Conservation (phyloP, 2,113 vertebrate genomes). For the Ondatra zibethicus region DNA sequence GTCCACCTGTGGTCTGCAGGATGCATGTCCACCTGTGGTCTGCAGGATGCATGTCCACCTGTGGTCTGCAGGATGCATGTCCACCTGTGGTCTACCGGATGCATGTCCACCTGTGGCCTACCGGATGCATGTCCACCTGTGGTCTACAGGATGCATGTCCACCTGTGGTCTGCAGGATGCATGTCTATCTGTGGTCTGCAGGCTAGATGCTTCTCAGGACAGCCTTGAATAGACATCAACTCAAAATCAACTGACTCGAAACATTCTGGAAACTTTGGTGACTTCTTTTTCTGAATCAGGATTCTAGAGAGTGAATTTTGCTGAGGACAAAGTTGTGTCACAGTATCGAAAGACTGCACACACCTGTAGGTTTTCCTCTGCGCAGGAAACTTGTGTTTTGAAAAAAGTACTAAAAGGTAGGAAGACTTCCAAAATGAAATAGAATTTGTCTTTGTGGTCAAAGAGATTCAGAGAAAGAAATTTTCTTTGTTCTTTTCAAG, state of each 20-base stretch:
- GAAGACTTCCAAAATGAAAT: constrained; percentile 22
- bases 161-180: too few relatives aligned
- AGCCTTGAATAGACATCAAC: background rate
- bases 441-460: background rate
- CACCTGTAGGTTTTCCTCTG: background rate
- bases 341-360: background rate
- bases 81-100: too few relatives aligned
- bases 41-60: too few relatives aligned
- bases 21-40: too few relatives aligned
- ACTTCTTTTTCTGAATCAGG: background rate
- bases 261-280: background rate
- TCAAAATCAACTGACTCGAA: background rate
- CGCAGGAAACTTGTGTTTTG: background rate
- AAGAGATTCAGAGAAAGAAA: background rate
- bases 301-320: background rate
- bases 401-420: background rate
- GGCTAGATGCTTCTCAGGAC: background rate
- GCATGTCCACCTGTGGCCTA: too few relatives aligned
- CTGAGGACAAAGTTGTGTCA: background rate
- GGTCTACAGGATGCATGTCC: too few relatives aligned
- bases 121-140: too few relatives aligned
- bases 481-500: background rate
- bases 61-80: too few relatives aligned
- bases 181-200: background rate
- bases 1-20: too few relatives aligned